Percentiles rank a stretch among this genome's conserved stretches.
These are phyloP conservation scores for Lagopus leucura DNA, from an alignment of 2,113 vertebrate species.

Conservation along the genomic window DNA sequence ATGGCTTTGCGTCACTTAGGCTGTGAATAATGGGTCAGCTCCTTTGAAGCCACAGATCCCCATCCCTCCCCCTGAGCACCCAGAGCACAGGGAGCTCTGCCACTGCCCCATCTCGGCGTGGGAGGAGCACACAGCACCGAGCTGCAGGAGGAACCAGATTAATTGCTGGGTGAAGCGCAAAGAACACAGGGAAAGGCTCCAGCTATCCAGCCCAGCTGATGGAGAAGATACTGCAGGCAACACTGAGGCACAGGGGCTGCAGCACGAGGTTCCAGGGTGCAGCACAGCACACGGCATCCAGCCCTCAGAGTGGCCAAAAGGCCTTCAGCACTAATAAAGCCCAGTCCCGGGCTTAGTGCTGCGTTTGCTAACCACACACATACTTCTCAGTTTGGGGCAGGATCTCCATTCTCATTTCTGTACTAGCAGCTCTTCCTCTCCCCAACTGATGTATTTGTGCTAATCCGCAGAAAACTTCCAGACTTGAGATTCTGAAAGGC, in stretches of 20 bases:
- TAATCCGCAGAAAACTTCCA: background rate
- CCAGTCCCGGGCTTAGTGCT: background rate
- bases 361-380: rapidly evolving
- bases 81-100: background rate
- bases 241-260: background rate
- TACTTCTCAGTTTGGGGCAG: background rate
- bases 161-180: background rate
- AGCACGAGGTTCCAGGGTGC: background rate
- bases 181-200: slow-evolving; percentile 36
- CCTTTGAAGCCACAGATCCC: background rate
- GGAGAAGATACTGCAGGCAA: slow-evolving; percentile 5
- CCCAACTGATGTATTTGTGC: background rate
- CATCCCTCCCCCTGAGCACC: background rate
- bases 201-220: background rate
- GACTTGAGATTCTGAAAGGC: background rate
- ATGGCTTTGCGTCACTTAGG: background rate
- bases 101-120: background rate
- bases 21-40: background rate
- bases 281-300: background rate
- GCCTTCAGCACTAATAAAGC: background rate
- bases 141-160: rapidly evolving
- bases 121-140: background rate
- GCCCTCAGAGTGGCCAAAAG: background rate
- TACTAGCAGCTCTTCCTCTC: background rate
- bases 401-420: background rate